Evolutionary conservation across 2,888 invertebrate species (phyloP), one percentile per base, ranked within the genome.

Genomic region (Nomada ferruginata): DNA sequence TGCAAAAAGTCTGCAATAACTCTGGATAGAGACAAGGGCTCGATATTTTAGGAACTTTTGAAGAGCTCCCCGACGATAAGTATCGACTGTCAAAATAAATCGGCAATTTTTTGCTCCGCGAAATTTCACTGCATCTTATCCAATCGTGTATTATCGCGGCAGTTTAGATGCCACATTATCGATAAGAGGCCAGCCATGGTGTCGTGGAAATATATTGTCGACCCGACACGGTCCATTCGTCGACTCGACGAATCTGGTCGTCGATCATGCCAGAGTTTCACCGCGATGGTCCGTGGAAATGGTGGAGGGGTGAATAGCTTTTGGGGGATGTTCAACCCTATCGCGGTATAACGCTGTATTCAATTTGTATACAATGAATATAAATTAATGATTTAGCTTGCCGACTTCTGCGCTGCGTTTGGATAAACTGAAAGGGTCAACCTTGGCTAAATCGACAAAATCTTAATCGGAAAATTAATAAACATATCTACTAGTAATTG

Each of bases 361-460:
- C 87, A 87, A 87, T 87, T 87, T 85, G 84, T 87, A 77, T 85
- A 73, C 84, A 74, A 87, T 87, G 87, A 87, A 87, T 87, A 87
- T 82, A 85, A 82, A 87, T 86, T 79, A 87, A 87, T 85, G 83
- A 78, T 59, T 60, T 72, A 71, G 70, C 72, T 77, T 60, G 53
- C 79, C 53, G 82, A 79, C 74, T 79, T 68, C 63, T 29, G n/a
- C 53, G 61, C 36, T 72, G 44, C 26, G 85, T 60, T 79, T 52
- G 29, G 18, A 36, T n/a, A 73, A 36, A 42, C 55, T 2, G 42
- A 36, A 55, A 36, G 68, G 55, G 68, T 68, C 42, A 68, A 68
- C 55, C 53, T 42, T 18, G 5, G 66, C 15, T 20, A n/a, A 15
- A 53, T 53, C 36, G 52, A 20, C 5, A n/a, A 53, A 11, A 2